Conservation (phyloP, 2,113 vertebrate genomes). For the Mystacornis crossleyi region DNA sequence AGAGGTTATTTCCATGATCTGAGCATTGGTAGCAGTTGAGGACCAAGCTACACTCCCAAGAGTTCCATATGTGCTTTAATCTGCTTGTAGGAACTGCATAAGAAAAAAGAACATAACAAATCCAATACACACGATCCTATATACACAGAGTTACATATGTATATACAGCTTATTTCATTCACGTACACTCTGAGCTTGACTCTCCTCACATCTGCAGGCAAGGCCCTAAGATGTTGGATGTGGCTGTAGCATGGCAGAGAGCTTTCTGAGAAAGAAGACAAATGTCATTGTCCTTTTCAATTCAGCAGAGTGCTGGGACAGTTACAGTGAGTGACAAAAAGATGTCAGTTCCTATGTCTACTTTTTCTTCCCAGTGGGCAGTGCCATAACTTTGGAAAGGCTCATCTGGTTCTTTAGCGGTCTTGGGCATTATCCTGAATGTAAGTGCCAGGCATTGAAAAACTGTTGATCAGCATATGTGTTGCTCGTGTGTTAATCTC, state of each 20-base stretch:
- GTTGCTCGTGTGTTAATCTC: background rate
- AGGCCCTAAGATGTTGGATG: rapidly evolving
- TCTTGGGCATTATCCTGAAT: background rate
- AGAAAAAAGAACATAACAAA: background rate
- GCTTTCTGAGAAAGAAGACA: background rate
- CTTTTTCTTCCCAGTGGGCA: background rate
- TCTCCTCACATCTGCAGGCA: background rate
- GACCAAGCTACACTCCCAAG: rapidly evolving
- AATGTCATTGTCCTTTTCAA: background rate
- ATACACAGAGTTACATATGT: background rate
- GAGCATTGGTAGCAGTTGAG: background rate
- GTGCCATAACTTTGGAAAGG: background rate
- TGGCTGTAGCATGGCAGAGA: background rate
- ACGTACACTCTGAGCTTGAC: rapidly evolving
- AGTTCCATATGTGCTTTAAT: background rate
- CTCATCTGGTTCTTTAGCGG: background rate
- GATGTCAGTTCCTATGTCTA: background rate
- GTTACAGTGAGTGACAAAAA: background rate
- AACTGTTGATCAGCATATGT: background rate
- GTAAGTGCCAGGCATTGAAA: background rate
- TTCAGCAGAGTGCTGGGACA: background rate
- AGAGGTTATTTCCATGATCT: background rate
- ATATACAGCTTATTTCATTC: background rate
- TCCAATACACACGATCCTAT: rapidly evolving
- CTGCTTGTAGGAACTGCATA: background rate